Evolutionary conservation across 2,113 vertebrate species (phyloP), one percentile per base, ranked within the genome.

Genomic region (Lagopus muta): DNA sequence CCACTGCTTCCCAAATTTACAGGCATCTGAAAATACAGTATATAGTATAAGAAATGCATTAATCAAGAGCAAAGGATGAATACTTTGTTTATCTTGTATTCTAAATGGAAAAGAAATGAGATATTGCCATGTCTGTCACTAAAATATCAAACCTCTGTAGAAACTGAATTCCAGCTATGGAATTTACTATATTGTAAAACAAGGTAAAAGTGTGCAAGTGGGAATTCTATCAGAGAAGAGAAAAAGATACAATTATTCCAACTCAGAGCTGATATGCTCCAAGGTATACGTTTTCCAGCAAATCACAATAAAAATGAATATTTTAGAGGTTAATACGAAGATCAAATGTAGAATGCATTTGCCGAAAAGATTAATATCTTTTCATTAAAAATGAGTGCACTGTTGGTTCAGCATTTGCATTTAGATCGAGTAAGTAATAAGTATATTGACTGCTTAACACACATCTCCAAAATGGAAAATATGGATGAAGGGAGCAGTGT

Each of bases 391-490:
- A 88, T 69, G 74, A 93, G 82, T 57, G 90, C 65, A 76, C 90
- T 92, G 96, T 96, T 96, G 88, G 94, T 97, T 97, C 93, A 95
- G 81, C 90, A 97, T 97, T 97, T 97, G 96, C 97, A 97, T 97
- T 97, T 97, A 97, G 96, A 97, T 97, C 5, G 95, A 97, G 94
- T 88, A 89, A 84, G 93, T 92, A 96, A 86, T 93, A 97, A 96
- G 90, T 93, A 85, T 92, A 96, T 92, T 92, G 94, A 95, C 94
- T 95, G 92, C 76, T 92, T 95, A 93, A 87, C 89, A 96, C 94
- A 80, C 96, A 91, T 88, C 94, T 92, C 84, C 62, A 92, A 89
- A 89, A 88, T 2, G 72, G 61, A 77, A 94, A 86, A 88, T 3
- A 60, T 1, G 40, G 78, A 82, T 91, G 42, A 64, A 78, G 64